phyloP scores from a whole-genome alignment of 2,797 vertebrate species.

The Phalloptychus januarius region DNA sequence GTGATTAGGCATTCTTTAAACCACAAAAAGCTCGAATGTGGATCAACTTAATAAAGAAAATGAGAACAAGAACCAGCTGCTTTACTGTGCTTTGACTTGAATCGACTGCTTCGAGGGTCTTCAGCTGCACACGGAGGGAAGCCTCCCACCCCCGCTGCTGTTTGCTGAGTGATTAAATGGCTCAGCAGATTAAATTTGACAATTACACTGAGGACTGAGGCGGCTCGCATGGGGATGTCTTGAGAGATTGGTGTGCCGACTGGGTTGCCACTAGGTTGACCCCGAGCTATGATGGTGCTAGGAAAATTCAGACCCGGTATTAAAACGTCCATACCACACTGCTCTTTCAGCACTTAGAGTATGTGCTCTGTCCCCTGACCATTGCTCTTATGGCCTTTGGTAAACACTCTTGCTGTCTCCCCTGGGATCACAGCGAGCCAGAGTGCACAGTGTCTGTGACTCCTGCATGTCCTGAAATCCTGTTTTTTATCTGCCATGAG shows the following conservation, averaged over 20 bases:
- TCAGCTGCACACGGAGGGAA: constrained; percentile 71
- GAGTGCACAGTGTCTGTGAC: constrained; percentile 59
- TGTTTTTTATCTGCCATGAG: constrained; percentile 19
- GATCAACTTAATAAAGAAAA: constrained; percentile 14
- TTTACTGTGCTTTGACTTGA: constrained; percentile 28
- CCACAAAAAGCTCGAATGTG: constrained; percentile 13
- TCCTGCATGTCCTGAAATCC: constrained; percentile 16
- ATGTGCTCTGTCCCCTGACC: constrained; percentile 40
- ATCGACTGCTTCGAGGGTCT: constrained; percentile 41
- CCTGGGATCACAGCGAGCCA: constrained; percentile 38
- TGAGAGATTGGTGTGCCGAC: constrained; percentile 72
- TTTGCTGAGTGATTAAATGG: constrained; percentile 71
- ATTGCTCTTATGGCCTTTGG: constrained; percentile 33
- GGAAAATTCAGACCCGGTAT: constrained; percentile 46
- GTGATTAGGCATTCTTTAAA: constrained; percentile 23
- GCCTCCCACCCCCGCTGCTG: constrained; percentile 31
- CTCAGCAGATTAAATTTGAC: constrained; percentile 56
- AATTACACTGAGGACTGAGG: constrained; percentile 59
- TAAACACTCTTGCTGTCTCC: constrained; percentile 58
- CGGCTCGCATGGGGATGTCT: constrained; percentile 46
- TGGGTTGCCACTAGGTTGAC: constrained; percentile 53
- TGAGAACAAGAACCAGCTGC: constrained; percentile 61
- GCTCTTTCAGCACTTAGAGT: constrained; percentile 63
- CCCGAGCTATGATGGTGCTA: constrained; percentile 43
- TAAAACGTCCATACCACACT: constrained; percentile 36